These are phyloP conservation scores for Oreochromis aureus DNA, from an alignment of 2,113 vertebrate species.

Conservation along the genomic window DNA sequence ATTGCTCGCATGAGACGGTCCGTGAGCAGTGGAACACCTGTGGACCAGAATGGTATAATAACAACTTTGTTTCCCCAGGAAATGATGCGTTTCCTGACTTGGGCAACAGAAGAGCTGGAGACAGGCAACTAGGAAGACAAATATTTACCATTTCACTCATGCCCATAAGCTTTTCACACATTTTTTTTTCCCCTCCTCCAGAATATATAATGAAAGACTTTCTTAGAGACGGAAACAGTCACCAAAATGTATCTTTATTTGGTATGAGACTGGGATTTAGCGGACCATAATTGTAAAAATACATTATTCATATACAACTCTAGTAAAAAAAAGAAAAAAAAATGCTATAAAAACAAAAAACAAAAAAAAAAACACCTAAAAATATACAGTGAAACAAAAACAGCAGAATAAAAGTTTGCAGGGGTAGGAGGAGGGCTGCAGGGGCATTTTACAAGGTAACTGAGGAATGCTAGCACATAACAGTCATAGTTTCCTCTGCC, in stretches of 20 bases:
- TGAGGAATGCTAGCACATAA: conserved; percentile 52
- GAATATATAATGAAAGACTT: background rate
- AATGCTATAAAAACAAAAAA: conserved; percentile 12
- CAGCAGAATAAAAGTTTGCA: conserved; percentile 65
- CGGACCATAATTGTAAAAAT: conserved; percentile 63
- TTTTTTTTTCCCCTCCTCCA: background rate
- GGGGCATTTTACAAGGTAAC: conserved; percentile 62
- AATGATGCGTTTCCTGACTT: conserved; percentile 59
- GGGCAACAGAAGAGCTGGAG: conserved; percentile 20
- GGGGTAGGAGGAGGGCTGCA: background rate
- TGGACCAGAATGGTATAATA: conserved; percentile 54
- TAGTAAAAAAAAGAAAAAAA: conserved; percentile 43
- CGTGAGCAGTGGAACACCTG: conserved; percentile 62
- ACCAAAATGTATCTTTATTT: conserved; percentile 66
- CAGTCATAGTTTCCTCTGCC: conserved; percentile 43
- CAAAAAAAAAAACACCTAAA: conserved; percentile 40
- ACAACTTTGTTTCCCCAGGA: conserved; percentile 63
- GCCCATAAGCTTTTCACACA: background rate
- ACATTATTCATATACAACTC: conserved; percentile 71
- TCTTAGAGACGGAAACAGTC: background rate
- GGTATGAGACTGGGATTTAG: conserved; percentile 47
- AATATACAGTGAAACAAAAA: conserved; percentile 70
- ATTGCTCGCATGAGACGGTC: conserved; percentile 24
- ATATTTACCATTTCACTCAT: background rate
- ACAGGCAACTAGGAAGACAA: conserved; percentile 1